Conservation (phyloP, 2,888 invertebrate genomes). For the Eurytoma californica region DNA sequence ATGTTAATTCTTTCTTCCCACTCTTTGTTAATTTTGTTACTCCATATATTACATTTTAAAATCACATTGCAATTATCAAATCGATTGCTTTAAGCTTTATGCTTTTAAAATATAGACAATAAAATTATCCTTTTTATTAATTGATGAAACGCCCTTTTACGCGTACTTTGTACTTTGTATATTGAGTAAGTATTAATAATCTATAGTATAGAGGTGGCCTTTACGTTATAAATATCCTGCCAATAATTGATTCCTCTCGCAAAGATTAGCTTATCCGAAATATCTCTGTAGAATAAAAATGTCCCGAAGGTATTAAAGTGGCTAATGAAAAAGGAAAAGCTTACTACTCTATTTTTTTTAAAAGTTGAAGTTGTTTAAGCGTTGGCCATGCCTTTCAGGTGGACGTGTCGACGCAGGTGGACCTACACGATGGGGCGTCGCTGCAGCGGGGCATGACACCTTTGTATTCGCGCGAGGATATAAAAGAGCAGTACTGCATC, state of each 20-base stretch:
- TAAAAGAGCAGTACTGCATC: conserved; percentile 95
- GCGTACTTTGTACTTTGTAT: not conserved
- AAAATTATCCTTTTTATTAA: too few relatives aligned
- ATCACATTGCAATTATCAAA: too few relatives aligned
- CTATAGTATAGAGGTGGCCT: conserved; percentile 14
- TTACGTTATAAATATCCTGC: conserved; percentile 39
- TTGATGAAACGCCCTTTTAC: too few relatives aligned
- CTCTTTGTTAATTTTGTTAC: too few relatives aligned
- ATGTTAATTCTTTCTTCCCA: too few relatives aligned
- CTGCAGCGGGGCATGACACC: conserved; percentile 74
- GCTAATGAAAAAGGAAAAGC: not conserved
- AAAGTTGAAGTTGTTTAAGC: too few relatives aligned
- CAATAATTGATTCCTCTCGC: conserved; percentile 36
- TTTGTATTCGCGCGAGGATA: conserved; percentile 91
- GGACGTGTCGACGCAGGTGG: conserved; percentile 74
- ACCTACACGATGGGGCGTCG: conserved; percentile 73
- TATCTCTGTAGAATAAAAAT: not conserved
- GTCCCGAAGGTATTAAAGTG: not conserved
- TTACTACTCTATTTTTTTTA: too few relatives aligned
- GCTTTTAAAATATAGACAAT: too few relatives aligned
- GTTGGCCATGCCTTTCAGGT: too few relatives aligned
- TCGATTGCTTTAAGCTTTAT: too few relatives aligned
- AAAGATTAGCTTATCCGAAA: not conserved
- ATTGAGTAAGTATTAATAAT: conserved; percentile 39
- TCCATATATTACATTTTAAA: too few relatives aligned